A percentile compares a stretch with the other conserved stretches of the same genome.
These are phyloP conservation scores for Callospermophilus lateralis DNA, from an alignment of 2,113 vertebrate species.

Conservation along the genomic window DNA sequence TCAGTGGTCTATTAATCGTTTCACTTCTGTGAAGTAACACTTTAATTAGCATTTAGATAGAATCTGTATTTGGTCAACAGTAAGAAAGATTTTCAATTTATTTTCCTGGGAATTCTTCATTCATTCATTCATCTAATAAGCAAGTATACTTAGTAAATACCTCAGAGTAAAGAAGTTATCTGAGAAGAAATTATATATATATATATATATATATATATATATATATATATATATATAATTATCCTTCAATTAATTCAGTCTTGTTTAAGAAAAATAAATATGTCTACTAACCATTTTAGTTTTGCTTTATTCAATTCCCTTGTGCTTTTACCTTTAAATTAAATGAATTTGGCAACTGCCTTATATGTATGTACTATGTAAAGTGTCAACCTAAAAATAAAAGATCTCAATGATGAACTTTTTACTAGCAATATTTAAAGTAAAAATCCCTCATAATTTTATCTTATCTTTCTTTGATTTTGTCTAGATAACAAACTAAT, in stretches of 20 bases:
- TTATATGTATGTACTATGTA: background rate
- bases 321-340: background rate
- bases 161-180: background rate
- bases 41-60: constrained; percentile 2
- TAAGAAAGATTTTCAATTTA: background rate
- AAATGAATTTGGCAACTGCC: background rate
- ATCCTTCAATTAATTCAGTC: background rate
- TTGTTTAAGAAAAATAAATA: background rate
- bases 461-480: background rate
- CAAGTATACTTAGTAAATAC: constrained; percentile 10
- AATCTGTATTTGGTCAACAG: background rate
- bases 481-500: background rate
- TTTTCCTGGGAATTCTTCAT: background rate
- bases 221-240: too few relatives aligned
- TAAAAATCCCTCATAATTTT: background rate
- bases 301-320: background rate
- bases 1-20: background rate
- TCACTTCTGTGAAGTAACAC: background rate
- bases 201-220: background rate
- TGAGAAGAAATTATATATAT: background rate
- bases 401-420: background rate
- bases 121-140: background rate
- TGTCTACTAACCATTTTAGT: background rate
- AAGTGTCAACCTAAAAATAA: background rate
- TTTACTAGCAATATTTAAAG: background rate